Conservation (phyloP, 1,140 invertebrate genomes). For the Leptinotarsa texana region DNA sequence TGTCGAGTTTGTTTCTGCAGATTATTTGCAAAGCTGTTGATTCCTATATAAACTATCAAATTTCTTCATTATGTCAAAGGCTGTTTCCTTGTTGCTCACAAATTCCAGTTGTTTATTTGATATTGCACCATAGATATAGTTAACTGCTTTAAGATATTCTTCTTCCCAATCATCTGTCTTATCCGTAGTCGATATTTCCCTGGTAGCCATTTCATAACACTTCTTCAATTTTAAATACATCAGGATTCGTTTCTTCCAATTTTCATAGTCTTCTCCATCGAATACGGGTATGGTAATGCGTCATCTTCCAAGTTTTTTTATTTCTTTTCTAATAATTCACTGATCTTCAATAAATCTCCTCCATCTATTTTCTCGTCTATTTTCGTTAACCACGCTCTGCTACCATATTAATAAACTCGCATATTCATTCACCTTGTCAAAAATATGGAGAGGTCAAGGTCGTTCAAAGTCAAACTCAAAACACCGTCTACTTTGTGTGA, state of each 20-base stretch:
- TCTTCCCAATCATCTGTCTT: conserved; percentile 36
- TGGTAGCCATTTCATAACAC: no score
- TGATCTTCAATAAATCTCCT: neutral
- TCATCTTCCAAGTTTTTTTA: neutral
- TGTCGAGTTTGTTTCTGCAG: conserved; percentile 25
- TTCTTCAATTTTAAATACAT: no score
- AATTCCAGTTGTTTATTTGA: conserved; percentile 34
- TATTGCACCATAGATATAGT: conserved; percentile 39
- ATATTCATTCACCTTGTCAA: no score
- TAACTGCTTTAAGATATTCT: conserved; percentile 39
- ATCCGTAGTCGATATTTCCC: conserved; percentile 4
- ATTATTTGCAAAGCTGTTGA: conserved; percentile 48
- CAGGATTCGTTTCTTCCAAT: no score
- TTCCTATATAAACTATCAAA: conserved; percentile 45
- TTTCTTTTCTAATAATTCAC: neutral
- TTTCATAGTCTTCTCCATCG: conserved; percentile 35
- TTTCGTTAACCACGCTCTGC: no score
- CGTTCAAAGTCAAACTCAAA: no score
- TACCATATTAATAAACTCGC: no score
- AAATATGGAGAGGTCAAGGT: no score
- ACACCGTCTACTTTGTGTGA: no score
- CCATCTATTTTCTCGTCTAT: no score
- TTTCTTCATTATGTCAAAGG: conserved; percentile 44
- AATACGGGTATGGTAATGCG: conserved; percentile 45
- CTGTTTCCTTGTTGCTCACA: conserved; percentile 33